phyloP scores from a whole-genome alignment of 2,113 vertebrate genomes.

The Bubo bubo region DNA sequence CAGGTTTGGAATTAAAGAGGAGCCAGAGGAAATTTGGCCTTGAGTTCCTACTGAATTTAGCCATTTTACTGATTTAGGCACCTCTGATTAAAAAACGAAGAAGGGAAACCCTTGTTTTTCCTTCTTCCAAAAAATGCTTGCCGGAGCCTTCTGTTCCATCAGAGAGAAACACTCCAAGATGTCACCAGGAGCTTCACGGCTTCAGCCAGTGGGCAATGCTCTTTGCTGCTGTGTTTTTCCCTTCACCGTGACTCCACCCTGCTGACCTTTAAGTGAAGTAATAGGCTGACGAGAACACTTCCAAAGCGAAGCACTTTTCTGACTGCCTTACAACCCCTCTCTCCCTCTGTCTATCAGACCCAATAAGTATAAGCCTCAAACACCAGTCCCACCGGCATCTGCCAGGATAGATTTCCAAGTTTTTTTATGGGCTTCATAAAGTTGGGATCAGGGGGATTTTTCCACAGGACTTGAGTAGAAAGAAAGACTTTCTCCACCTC shows the following conservation, averaged over 20 bases:
- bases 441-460: slow-evolving; percentile 62
- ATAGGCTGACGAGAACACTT: not conserved
- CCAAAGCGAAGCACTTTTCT: not conserved
- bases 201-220: not conserved
- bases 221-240: not conserved
- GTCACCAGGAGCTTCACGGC: not conserved
- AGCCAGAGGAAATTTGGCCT: not conserved
- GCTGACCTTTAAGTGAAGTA: slow-evolving; percentile 20
- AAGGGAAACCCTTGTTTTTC: not conserved
- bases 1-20: not conserved
- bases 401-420: slow-evolving; percentile 60
- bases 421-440: slow-evolving; percentile 66
- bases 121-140: not conserved
- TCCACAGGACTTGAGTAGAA: slow-evolving; percentile 36
- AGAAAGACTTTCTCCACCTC: slow-evolving; percentile 19
- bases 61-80: not conserved
- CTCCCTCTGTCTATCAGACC: not conserved
- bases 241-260: not conserved
- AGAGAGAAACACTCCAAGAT: not conserved
- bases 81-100: not conserved
- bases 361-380: not conserved
- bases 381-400: not conserved
- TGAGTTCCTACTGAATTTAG: not conserved
- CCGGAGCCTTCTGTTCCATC: not conserved
- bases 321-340: not conserved